Evolutionary conservation across 2,888 invertebrate genomes (phyloP).

Genomic region (Nomada flava): DNA sequence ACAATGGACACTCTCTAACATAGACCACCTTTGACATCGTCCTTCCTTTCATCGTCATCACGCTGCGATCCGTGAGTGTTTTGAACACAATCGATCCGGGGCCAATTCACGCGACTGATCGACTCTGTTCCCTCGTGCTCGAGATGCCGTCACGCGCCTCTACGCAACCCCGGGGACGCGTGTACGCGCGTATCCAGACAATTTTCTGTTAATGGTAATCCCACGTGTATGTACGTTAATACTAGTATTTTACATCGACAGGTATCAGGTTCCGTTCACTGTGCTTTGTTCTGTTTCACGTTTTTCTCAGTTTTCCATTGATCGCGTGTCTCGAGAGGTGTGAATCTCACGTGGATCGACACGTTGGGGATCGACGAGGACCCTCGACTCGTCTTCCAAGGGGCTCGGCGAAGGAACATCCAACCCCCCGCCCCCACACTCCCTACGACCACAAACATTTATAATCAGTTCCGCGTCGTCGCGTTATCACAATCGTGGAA

Average conservation of each 20-base stretch:
- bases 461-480: slow-evolving; percentile 32
- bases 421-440: background rate
- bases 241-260: slow-evolving; percentile 79
- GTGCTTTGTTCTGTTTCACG: slow-evolving; percentile 15
- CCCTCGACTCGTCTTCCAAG: background rate
- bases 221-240: slow-evolving; percentile 64
- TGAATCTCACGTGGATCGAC: slow-evolving; percentile 7
- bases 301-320: background rate
- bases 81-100: slow-evolving; percentile 67
- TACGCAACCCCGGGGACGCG: slow-evolving; percentile 46
- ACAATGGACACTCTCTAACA: slow-evolving; percentile 84
- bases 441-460: slow-evolving; percentile 8
- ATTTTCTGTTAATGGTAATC: slow-evolving; percentile 69
- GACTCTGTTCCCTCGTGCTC: slow-evolving; percentile 63
- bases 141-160: slow-evolving; percentile 34
- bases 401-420: slow-evolving; percentile 9
- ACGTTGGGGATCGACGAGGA: slow-evolving; percentile 10
- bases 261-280: slow-evolving; percentile 62
- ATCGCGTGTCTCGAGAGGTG: background rate
- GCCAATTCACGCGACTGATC: slow-evolving; percentile 70
- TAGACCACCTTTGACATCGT: slow-evolving; percentile 82
- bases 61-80: slow-evolving; percentile 67
- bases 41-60: slow-evolving; percentile 76
- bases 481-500: slow-evolving; percentile 74
- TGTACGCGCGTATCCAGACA: slow-evolving; percentile 66